Evolutionary conservation across 2,113 vertebrate species (phyloP), one percentile per base, ranked within the genome.

Genomic region (Mellivora capensis): DNA sequence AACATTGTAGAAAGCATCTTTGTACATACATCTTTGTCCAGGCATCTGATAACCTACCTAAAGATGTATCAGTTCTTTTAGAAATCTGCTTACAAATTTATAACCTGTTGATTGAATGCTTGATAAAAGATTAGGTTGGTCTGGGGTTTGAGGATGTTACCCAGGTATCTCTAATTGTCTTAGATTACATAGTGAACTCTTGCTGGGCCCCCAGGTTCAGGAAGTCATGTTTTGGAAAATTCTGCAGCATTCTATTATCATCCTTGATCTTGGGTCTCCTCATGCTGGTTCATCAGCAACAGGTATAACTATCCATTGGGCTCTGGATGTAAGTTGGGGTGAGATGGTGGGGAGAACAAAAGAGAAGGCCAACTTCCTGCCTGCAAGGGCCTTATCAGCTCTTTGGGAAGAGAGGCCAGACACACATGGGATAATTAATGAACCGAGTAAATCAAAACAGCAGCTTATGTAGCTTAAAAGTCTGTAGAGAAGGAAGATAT

Each of bases 211-310:
- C 90, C 6, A 49, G 34, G 37, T 90, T 91, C 39, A 97, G 39
- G 39, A 82, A 95, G 23, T 93, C 74, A 87, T 72, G 23, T 84
- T 20, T 87, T 97, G 76, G 76, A 93, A 91, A 89, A 71, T 94
- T 93, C 76, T 92, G 31, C 44, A 77, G 52, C 72, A 77, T 64
- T 92, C n/a, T 85, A 11, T 27, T 86, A n/a, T 72, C 31, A 93
- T 88, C 72, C 34, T 12, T 61, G 23, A 67, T 86, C 52, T 87
- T 64, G 44, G 29, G 42, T 92, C n/a, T 94, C 44, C 49, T 96
- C 27, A 69, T 67, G 14, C 27, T 88, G 37, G 74, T 47, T 57
- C 13, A 85, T 89, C 17, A 82, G 44, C 76, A 95, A 64, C 10
- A 89, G 42, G 39, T 90, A 39, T 42, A 42, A 27, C n/a, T 67